Conservation (phyloP, 2,113 vertebrate genomes). For the Motacilla alba region DNA sequence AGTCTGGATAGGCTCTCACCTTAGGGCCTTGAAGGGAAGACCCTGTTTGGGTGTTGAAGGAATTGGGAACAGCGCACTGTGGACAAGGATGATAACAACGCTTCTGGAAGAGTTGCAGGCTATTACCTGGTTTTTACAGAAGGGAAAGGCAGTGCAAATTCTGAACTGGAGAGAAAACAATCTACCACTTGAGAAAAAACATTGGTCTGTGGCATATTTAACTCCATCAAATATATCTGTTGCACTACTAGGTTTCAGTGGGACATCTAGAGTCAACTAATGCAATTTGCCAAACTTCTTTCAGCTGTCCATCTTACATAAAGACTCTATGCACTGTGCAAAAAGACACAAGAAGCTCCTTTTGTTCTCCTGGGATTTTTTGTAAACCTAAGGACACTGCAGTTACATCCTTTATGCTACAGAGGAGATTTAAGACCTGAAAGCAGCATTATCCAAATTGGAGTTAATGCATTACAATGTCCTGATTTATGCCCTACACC, state of each 20-base stretch:
- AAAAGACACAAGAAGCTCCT: background rate
- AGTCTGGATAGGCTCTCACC: constrained; percentile 49
- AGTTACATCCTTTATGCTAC: background rate
- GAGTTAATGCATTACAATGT: background rate
- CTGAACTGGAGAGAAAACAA: constrained; percentile 42
- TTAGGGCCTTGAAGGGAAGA: background rate
- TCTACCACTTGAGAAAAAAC: constrained; percentile 31
- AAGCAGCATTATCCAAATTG: background rate
- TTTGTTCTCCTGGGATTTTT: background rate
- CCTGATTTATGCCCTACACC: background rate
- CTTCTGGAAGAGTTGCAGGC: constrained; percentile 45
- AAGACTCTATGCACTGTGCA: background rate
- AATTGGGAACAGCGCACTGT: constrained; percentile 53
- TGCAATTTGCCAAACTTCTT: background rate
- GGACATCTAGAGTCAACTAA: background rate
- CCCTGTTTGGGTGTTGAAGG: constrained; percentile 48
- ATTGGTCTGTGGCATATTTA: constrained; percentile 11
- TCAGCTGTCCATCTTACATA: background rate
- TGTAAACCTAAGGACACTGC: background rate
- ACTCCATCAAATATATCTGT: background rate
- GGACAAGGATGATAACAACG: constrained; percentile 47
- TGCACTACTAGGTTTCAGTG: background rate
- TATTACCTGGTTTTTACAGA: constrained; percentile 62
- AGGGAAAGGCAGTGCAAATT: constrained; percentile 59
- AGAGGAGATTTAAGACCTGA: background rate